A percentile compares a stretch with the other conserved stretches of the same genome.
phyloP scores from a whole-genome alignment of 2,113 vertebrate genomes.

The Opisthocomus hoazin region DNA sequence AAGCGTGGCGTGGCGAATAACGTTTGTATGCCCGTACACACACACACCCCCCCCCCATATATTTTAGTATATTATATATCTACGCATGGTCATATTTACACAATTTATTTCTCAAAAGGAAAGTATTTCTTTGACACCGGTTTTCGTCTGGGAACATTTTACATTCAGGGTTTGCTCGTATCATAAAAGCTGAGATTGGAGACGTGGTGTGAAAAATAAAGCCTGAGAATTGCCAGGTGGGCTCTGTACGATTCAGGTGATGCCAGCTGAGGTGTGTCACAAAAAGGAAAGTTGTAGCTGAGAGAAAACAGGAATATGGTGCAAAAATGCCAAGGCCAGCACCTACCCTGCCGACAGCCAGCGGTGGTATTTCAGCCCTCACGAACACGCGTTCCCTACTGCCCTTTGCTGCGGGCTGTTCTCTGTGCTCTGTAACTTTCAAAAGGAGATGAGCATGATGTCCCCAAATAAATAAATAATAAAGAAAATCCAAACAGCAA shows the following conservation, averaged over 20 bases:
- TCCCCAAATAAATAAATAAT: neutral
- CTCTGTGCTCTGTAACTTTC: neutral
- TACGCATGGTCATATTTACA: neutral
- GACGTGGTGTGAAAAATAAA: neutral
- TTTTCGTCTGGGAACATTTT: neutral
- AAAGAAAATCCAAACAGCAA: neutral
- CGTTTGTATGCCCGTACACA: neutral
- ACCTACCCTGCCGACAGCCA: neutral
- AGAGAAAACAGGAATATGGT: neutral
- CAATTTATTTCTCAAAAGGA: neutral
- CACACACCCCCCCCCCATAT: neutral
- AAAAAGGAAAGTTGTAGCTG: neutral
- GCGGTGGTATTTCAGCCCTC: neutral
- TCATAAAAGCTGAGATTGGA: neutral
- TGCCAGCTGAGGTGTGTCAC: neutral
- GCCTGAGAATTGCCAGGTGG: neutral
- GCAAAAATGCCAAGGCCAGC: neutral
- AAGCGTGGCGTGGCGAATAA: neutral
- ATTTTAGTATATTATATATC: neutral
- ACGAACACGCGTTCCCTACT: neutral
- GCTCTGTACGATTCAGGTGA: neutral
- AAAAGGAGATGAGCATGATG: neutral
- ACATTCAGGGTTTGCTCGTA: neutral
- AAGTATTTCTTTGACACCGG: neutral
- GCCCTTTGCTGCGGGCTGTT: neutral